These are phyloP conservation scores for Nephrotoma flavescens DNA, from an alignment of 2,888 invertebrate species.

Conservation along the genomic window DNA sequence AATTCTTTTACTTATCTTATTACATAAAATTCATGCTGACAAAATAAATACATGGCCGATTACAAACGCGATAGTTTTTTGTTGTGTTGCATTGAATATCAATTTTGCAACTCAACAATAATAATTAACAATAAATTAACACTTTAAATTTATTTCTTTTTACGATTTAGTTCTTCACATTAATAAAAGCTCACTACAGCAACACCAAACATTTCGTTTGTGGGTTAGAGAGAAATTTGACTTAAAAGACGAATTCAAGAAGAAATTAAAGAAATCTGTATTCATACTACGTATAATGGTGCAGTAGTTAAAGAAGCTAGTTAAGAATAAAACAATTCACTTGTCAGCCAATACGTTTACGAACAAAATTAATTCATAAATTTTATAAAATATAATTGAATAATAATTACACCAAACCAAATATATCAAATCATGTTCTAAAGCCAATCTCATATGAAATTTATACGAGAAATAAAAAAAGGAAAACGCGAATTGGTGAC, in stretches of 20 bases:
- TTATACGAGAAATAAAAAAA: not conserved
- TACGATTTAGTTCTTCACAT: not conserved
- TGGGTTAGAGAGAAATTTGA: not conserved
- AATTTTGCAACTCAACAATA: not conserved
- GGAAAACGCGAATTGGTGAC: not conserved
- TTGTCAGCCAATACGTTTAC: not conserved
- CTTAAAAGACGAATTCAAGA: not conserved
- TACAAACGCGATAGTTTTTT: not conserved
- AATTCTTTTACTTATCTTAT: no score
- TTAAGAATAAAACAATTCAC: not conserved
- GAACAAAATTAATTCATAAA: not conserved
- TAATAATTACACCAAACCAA: not conserved
- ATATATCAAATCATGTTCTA: not conserved
- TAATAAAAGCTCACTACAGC: not conserved
- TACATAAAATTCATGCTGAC: not conserved
- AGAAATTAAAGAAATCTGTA: not conserved
- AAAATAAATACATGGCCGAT: not conserved
- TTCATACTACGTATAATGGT: not conserved
- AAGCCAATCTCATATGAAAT: not conserved
- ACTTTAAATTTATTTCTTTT: not conserved
- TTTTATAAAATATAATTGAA: not conserved
- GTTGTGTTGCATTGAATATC: not conserved
- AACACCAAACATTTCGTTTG: not conserved
- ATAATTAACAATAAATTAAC: not conserved
- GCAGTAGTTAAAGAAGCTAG: not conserved